phyloP scores from a whole-genome alignment of 92 coral and sea anemone species.

The Meandrina meandrites region DNA sequence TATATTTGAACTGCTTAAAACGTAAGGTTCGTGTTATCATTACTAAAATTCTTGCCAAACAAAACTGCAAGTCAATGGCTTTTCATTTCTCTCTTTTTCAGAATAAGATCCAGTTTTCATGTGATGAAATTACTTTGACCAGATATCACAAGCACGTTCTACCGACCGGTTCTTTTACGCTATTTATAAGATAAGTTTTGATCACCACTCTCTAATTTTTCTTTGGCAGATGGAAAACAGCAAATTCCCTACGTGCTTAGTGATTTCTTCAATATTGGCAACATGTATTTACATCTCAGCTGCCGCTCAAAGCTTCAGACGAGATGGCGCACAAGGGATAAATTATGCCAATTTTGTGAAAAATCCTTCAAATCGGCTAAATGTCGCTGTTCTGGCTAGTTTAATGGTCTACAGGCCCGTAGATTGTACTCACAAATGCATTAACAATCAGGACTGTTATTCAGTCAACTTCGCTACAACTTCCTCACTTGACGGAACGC shows the following conservation, averaged over 20 bases:
- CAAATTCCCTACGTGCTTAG: background rate
- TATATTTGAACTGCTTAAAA: background rate
- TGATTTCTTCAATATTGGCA: background rate
- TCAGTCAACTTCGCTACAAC: slow-evolving; percentile 24
- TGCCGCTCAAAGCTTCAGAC: background rate
- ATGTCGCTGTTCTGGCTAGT: slow-evolving; percentile 2
- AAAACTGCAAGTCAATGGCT: no score
- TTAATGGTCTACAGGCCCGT: background rate
- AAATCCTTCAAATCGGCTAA: slow-evolving; percentile 14
- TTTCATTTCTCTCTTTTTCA: no score
- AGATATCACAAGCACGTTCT: no score
- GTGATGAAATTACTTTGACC: no score
- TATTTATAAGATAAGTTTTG: no score
- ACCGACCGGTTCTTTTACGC: no score
- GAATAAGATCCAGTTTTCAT: no score
- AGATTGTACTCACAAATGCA: slow-evolving; percentile 6
- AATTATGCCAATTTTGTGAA: slow-evolving; percentile 3
- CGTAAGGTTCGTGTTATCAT: background rate
- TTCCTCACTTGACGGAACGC: slow-evolving; percentile 7
- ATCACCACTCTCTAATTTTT: no score
- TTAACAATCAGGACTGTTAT: slow-evolving; percentile 22
- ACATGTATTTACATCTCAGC: background rate
- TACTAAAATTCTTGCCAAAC: background rate
- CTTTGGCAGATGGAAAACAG: background rate
- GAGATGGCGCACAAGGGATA: background rate